These are phyloP conservation scores for Hystrix brachyura DNA, from an alignment of 2,113 vertebrate species.

Conservation along the genomic window DNA sequence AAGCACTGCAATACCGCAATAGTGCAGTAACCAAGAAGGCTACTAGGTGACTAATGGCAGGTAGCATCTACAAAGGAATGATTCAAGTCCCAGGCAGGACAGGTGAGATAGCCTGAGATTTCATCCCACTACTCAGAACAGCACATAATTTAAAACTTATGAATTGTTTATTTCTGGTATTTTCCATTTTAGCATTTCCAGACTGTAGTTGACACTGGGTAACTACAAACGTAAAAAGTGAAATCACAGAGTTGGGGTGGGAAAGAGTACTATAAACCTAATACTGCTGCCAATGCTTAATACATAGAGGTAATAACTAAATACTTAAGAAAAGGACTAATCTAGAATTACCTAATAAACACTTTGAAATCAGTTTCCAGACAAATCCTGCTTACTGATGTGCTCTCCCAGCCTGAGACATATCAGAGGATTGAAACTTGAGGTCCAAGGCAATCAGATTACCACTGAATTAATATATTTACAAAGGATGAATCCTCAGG, in stretches of 20 bases:
- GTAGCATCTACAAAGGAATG: neutral
- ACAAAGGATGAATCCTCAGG: constrained; percentile 7
- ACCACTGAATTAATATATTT: constrained; percentile 21
- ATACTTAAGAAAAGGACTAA: constrained; percentile 39
- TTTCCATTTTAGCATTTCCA: constrained; percentile 12
- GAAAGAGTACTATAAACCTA: neutral
- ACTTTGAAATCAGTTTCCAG: constrained; percentile 31
- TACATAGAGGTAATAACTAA: constrained; percentile 1
- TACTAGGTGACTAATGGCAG: neutral
- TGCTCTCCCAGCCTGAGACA: neutral
- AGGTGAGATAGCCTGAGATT: neutral
- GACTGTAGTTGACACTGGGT: neutral
- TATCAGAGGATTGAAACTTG: constrained; percentile 14
- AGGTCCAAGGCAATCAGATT: neutral
- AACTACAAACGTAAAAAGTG: neutral
- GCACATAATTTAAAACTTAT: neutral
- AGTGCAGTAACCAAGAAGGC: neutral
- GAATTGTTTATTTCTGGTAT: neutral
- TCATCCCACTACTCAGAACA: neutral
- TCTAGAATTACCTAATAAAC: constrained; percentile 43
- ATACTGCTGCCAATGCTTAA: neutral
- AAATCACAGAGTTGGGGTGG: neutral
- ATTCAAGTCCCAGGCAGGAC: neutral
- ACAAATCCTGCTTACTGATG: neutral
- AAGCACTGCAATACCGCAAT: neutral